These are phyloP conservation scores for Arge pagana DNA, from an alignment of 2,888 invertebrate genomes.

Conservation along the genomic window DNA sequence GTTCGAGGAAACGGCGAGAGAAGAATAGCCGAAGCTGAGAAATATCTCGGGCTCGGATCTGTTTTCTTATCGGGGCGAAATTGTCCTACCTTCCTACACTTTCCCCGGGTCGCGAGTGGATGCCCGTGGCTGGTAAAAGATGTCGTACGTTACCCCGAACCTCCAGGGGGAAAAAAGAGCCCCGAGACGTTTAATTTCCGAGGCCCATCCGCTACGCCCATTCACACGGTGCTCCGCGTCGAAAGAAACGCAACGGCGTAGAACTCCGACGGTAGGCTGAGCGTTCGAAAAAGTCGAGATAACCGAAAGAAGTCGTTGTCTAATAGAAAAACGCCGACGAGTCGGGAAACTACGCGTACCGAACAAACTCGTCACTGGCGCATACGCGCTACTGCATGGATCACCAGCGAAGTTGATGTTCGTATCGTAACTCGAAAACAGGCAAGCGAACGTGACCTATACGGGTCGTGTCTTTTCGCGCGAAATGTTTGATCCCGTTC, in stretches of 20 bases:
- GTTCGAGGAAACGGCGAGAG: not conserved
- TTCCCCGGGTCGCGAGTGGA: constrained; percentile 31
- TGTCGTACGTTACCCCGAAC: constrained; percentile 54
- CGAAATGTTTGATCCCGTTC: too few relatives aligned
- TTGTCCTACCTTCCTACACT: constrained; percentile 51
- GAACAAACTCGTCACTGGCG: not conserved
- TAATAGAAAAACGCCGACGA: too few relatives aligned
- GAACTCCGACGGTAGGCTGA: too few relatives aligned
- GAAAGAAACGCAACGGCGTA: constrained; percentile 31
- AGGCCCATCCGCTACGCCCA: constrained; percentile 56
- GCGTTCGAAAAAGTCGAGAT: too few relatives aligned
- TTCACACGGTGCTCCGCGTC: constrained; percentile 48
- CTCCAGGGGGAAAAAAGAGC: constrained; percentile 52
- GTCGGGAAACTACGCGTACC: not conserved
- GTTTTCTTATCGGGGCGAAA: constrained; percentile 55
- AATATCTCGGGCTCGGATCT: constrained; percentile 50
- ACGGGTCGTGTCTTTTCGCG: too few relatives aligned
- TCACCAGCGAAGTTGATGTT: too few relatives aligned
- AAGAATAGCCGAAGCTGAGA: not conserved
- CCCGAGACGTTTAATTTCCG: constrained; percentile 58
- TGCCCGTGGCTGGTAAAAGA: constrained; percentile 5
- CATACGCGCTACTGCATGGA: too few relatives aligned
- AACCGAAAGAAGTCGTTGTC: too few relatives aligned
- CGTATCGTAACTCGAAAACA: too few relatives aligned
- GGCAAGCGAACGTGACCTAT: too few relatives aligned